These are phyloP conservation scores for Salvelinus sp. DNA, from an alignment of 2,113 vertebrate genomes.

Conservation along the genomic window DNA sequence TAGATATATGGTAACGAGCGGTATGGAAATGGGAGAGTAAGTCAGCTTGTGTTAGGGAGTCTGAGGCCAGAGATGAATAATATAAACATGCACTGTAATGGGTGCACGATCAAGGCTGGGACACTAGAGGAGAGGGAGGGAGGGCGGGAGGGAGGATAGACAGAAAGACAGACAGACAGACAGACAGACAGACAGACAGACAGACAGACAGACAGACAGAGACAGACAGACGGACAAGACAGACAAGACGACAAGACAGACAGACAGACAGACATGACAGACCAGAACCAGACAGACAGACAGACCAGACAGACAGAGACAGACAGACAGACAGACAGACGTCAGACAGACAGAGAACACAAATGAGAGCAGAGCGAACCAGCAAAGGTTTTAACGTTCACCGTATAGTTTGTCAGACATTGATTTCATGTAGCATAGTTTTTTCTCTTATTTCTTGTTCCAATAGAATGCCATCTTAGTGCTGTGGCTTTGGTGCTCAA, in stretches of 20 bases:
- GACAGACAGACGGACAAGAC: neutral
- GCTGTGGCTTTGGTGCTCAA: neutral
- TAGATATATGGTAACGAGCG: slow-evolving; percentile 5
- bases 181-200: neutral
- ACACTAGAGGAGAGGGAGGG: neutral
- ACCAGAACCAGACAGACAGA: neutral
- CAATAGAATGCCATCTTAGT: slow-evolving; percentile 19
- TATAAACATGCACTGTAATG: slow-evolving; percentile 7
- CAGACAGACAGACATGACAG: neutral
- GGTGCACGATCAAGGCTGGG: slow-evolving; percentile 8
- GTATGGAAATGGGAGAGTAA: slow-evolving; percentile 47
- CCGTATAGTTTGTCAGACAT: too few species aligned
- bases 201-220: neutral
- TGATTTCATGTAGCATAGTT: too few species aligned
- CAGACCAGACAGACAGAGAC: neutral
- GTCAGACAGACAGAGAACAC: neutral
- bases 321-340: neutral
- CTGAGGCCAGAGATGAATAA: slow-evolving; percentile 23
- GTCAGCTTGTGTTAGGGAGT: slow-evolving; percentile 21
- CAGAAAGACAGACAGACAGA: neutral
- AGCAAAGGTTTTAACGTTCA: too few species aligned
- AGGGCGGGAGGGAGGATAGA: neutral
- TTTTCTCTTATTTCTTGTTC: slow-evolving; percentile 15
- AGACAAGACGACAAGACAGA: too few species aligned
- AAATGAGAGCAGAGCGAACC: neutral